Evolutionary conservation across 2,113 vertebrate species (phyloP), one percentile per base, ranked within the genome.

Genomic region (Asarcornis scutulata): DNA sequence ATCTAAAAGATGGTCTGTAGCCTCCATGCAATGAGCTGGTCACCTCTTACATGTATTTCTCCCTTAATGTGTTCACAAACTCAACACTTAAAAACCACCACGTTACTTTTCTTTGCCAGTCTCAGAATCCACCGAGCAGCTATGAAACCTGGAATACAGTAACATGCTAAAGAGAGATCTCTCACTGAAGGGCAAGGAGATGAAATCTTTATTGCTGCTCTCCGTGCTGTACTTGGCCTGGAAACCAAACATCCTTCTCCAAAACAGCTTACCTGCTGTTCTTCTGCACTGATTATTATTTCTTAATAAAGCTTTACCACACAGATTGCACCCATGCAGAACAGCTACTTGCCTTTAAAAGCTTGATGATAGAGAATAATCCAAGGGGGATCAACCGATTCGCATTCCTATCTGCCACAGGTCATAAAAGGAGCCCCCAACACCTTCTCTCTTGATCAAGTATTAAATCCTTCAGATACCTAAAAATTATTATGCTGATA

Each of bases 401-500:
- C 48, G 16, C 75, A 88, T 80, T 83, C 74, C 67, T 38, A 73
- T 76, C 50, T 77, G 60, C 88, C 68, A 58, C 1, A 42, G 87
- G 76, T 86, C 94, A 94, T 93, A 95, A 96, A 95, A 93, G 75
- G 55, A 95, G 87, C 64, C 87, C 90, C 76, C 67, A 64, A 83
- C 64, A 89, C 66, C 94, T 92, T 84, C 78, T 73, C 18, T 74
- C 9, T 4, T 87, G 69, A 88, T 95, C 73, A 91, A 87, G 76
- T 87, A 89, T 92, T 93, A 95, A 96, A 96, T 95, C 94, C 87
- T 96, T 93, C 93, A 91, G 50, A 69, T 22, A 53, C 60, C 84
- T 93, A 87, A 83, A 97, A 89, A 91, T 91, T 83, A 93, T 97
- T 92, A 92, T 86, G 76, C 83, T 93, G 84, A 92, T 91, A 81